A percentile compares a stretch with the other conserved stretches of the same genome.
Conservation (phyloP, 2,888 invertebrate genomes). For the Caenorhabditis sp. region DNA sequence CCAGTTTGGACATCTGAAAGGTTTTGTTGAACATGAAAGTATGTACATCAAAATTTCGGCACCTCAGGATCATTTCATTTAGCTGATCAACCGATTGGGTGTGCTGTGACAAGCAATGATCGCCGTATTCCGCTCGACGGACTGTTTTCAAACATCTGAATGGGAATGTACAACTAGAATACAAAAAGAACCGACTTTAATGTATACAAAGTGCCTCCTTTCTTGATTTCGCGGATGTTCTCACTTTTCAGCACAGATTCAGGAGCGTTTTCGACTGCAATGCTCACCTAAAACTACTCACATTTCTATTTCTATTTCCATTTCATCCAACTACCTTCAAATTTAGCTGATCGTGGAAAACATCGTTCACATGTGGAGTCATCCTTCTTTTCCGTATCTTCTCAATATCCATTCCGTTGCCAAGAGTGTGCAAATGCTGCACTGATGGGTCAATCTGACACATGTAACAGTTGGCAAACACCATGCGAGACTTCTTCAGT, state of each 20-base stretch:
- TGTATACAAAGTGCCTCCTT: conserved; percentile 50
- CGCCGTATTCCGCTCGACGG: conserved; percentile 34
- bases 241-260: conserved; percentile 50
- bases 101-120: conserved; percentile 56
- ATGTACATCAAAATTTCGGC: not conserved
- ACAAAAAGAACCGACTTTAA: conserved; percentile 22
- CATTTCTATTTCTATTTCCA: no score
- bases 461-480: conserved; percentile 68
- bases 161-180: not conserved
- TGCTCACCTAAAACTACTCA: conserved; percentile 48
- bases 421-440: conserved; percentile 69
- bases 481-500: conserved; percentile 42
- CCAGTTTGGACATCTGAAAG: conserved; percentile 61
- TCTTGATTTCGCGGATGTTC: conserved; percentile 53
- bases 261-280: conserved; percentile 34
- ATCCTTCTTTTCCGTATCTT: conserved; percentile 38
- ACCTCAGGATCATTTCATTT: conserved; percentile 48
- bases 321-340: conserved; percentile 41
- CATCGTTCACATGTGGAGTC: conserved; percentile 29
- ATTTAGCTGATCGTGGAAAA: conserved; percentile 27
- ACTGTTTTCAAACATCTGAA: conserved; percentile 50
- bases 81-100: conserved; percentile 48
- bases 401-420: conserved; percentile 56
- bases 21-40: not conserved
- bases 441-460: conserved; percentile 66